Evolutionary conservation across 2,113 vertebrate genomes (phyloP).

Genomic region (Pholis gunnellus): DNA sequence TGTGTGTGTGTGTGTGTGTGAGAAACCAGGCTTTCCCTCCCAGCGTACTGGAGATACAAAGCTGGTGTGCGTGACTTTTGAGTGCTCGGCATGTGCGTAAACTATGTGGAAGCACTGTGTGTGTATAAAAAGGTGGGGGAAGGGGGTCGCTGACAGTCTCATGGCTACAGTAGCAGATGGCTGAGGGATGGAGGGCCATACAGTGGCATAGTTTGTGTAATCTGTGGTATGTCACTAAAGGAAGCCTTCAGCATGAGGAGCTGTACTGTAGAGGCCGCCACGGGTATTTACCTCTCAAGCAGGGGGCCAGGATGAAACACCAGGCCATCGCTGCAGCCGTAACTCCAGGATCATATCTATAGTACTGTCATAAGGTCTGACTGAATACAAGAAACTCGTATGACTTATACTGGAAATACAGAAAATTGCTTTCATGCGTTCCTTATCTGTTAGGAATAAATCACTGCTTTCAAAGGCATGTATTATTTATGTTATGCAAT

Average conservation of each 20-base stretch:
- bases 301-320: constrained; percentile 24
- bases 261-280: constrained; percentile 22
- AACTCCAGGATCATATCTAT: constrained; percentile 7
- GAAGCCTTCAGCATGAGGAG: constrained; percentile 39
- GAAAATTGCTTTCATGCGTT: not conserved
- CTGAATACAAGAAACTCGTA: not conserved
- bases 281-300: constrained; percentile 17
- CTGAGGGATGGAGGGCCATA: constrained; percentile 43
- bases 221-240: constrained; percentile 53
- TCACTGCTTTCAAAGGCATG: not conserved
- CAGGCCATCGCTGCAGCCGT: constrained; percentile 17
- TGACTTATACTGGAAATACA: not conserved
- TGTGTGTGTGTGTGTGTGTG: constrained; percentile 1
- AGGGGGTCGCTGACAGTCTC: constrained; percentile 42
- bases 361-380: not conserved
- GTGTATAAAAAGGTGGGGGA: constrained; percentile 23
- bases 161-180: constrained; percentile 61
- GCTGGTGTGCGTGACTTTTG: constrained; percentile 41
- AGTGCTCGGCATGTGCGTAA: constrained; percentile 24
- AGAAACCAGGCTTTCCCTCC: constrained; percentile 32
- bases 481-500: constrained; percentile 28
- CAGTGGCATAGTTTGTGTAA: constrained; percentile 74
- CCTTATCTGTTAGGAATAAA: constrained; percentile 19
- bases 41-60: constrained; percentile 35
- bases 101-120: constrained; percentile 45